Evolutionary conservation across 1,140 invertebrate species (phyloP).

Genomic region (Archivesica marissinica): DNA sequence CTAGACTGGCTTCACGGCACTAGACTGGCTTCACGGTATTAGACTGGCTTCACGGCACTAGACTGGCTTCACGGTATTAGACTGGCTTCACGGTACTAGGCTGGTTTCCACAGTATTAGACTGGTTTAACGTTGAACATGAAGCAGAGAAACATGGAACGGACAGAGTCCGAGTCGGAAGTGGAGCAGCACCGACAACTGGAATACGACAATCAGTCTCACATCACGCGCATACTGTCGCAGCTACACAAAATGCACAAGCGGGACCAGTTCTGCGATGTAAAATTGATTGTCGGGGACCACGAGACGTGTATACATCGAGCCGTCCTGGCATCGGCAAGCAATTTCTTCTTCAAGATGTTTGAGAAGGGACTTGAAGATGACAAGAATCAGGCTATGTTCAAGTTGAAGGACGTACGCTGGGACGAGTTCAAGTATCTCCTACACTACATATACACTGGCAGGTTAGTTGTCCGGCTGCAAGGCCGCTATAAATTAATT

Average conservation of each 20-base stretch:
- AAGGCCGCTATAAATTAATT: too few species aligned
- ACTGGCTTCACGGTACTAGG: too few species aligned
- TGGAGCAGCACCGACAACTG: not conserved
- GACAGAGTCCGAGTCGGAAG: constrained; percentile 27
- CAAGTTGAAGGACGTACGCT: constrained; percentile 87
- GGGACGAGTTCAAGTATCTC: constrained; percentile 88
- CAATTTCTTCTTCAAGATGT: constrained; percentile 91
- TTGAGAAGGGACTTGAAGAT: constrained; percentile 82
- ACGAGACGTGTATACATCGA: constrained; percentile 90
- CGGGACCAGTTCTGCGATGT: constrained; percentile 92
- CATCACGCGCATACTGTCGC: constrained; percentile 19
- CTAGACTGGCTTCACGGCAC: too few species aligned
- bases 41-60: too few species aligned
- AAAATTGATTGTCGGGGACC: constrained; percentile 88
- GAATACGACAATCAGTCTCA: constrained; percentile 25
- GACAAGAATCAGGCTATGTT: constrained; percentile 38
- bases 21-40: too few species aligned
- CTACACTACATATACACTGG: constrained; percentile 92
- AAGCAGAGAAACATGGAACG: constrained; percentile 7
- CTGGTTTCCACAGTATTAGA: too few species aligned
- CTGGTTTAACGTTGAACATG: too few species aligned
- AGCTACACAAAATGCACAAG: constrained; percentile 89
- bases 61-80: too few species aligned
- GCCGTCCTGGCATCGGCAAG: constrained; percentile 90
- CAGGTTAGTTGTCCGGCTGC: constrained; percentile 84